Conservation (phyloP, 1,140 invertebrate species). For the Panagrolaimus sp. region DNA sequence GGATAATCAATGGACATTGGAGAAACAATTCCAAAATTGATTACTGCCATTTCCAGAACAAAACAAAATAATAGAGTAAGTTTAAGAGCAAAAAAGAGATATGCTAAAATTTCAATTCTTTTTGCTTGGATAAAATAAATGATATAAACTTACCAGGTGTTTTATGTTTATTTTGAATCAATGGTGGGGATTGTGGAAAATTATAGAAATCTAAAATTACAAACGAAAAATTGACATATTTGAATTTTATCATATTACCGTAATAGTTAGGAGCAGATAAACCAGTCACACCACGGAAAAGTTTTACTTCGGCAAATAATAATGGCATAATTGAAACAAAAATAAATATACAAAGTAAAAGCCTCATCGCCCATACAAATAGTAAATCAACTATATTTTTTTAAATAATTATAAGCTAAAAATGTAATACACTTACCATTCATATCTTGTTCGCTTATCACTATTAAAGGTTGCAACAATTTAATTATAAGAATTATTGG, state of each 20-base stretch:
- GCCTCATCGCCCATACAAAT: background rate
- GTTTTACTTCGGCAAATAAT: background rate
- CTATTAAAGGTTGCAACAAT: background rate
- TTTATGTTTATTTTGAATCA: too few relatives aligned
- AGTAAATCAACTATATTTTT: background rate
- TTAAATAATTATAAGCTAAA: too few relatives aligned
- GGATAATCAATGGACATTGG: conserved; percentile 3
- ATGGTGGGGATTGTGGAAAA: too few relatives aligned
- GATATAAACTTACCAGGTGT: too few relatives aligned
- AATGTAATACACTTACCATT: too few relatives aligned
- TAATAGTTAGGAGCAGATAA: too few relatives aligned
- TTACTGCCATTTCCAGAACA: background rate
- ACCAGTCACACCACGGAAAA: background rate
- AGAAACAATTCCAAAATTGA: background rate
- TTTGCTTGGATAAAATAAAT: too few relatives aligned
- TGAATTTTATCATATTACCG: too few relatives aligned
- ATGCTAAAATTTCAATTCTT: background rate
- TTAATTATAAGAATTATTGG: background rate
- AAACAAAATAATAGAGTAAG: background rate
- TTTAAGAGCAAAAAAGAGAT: background rate
- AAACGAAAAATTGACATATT: too few relatives aligned
- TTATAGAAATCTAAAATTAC: too few relatives aligned
- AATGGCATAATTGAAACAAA: background rate
- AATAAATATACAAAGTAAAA: background rate
- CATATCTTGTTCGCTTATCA: background rate